phyloP scores from a whole-genome alignment of 2,113 vertebrate genomes.

The Pardalotus punctatus region DNA sequence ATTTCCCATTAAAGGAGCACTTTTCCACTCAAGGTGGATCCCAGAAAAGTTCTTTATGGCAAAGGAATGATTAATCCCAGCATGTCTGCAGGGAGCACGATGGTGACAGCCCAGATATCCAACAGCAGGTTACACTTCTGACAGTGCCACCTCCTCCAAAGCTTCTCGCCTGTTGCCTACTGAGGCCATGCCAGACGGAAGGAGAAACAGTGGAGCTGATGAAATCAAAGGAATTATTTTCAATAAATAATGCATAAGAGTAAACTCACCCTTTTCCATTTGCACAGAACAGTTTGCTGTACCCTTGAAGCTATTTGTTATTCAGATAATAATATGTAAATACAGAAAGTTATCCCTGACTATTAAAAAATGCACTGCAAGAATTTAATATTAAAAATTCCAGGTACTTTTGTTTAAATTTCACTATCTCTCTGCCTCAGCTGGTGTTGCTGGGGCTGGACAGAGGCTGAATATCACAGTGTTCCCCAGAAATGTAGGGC shows the following conservation, averaged over 20 bases:
- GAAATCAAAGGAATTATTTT: conserved; percentile 8
- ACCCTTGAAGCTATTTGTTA: conserved; percentile 44
- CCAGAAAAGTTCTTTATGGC: neutral
- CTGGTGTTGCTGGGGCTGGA: neutral
- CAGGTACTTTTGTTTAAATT: neutral
- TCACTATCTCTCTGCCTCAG: neutral
- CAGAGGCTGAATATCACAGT: neutral
- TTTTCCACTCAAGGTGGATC: neutral
- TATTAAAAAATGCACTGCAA: neutral
- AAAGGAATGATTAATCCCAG: neutral
- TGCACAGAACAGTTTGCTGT: neutral
- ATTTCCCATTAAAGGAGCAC: neutral
- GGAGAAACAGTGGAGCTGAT: neutral
- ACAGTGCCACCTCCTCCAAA: neutral
- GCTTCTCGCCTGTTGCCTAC: neutral
- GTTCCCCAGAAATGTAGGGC: conserved; percentile 1
- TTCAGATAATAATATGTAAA: conserved; percentile 29
- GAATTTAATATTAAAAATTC: neutral
- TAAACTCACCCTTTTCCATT: neutral
- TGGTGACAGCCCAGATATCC: neutral
- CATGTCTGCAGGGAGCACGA: neutral
- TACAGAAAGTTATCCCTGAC: neutral
- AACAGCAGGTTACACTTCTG: neutral
- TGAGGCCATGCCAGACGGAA: neutral
- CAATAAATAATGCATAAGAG: neutral